A percentile compares a stretch with the other conserved stretches of the same genome.
phyloP scores from a whole-genome alignment of 2,113 vertebrate species.

The rabbit (Oryctolagus cuniculus) region mOryCun1.1 NC_091432.1:66138501-66139000 shows the following conservation, averaged over 20 bases:
- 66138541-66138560: not conserved
- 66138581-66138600: not conserved
- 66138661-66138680: not conserved
- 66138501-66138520: not conserved
- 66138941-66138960: not conserved
- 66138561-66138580: not conserved
- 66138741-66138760: no score
- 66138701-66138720: not conserved
- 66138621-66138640: not conserved
- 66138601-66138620: not conserved
- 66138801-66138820: no score
- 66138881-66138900: not conserved
- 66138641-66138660: not conserved
- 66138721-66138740: no score
- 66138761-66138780: no score
- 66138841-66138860: not conserved
- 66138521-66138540: not conserved
- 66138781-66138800: no score
- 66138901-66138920: not conserved
- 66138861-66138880: not conserved
- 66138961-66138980: constrained; percentile 13
- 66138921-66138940: not conserved
- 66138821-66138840: no score
- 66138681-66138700: not conserved
- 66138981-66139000: not conserved